Evolutionary conservation across 2,113 vertebrate genomes (phyloP), one percentile per base, ranked within the genome.

Genomic region (Petrocephalus microphthalmus): DNA sequence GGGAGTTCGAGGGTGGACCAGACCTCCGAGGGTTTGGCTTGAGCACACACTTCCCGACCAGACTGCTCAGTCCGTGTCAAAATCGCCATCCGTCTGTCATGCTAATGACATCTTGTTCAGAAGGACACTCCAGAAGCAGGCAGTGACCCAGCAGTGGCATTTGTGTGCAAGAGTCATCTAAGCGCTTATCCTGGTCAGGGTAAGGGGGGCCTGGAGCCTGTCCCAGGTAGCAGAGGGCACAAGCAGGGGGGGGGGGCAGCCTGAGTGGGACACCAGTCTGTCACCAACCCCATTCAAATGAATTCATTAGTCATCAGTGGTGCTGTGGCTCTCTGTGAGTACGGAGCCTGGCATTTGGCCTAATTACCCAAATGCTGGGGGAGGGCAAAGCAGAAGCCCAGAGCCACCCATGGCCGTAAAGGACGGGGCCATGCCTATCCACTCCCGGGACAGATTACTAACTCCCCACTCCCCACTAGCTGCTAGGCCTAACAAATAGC

Each of bases 401-500:
- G 42, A 47, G 86, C 7, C n/a, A 37, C 42, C 60, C 7, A 15
- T 71, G 45, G n/a, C 86, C 11, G 19, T 86, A 19, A 57, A 17
- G 45, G 45, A 87, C 47, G 13, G 20, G n/a, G 42, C 56, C 22
- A 51, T 52, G 37, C 42, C 42, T 29, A 13, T 45, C 13, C 42
- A 5, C 22, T 42, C 42, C 11, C 86, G 19, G 60, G 54, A 67
- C 20, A 25, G 86, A 71, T 42, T 67, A 87, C 60, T 51, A 57
- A 87, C 42, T 6, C 4, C 37, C 29, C 57, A 8, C 45, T 33
- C 13, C 45, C 45, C 86, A n/a, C 19, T 29, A 29, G 22, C 45
- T 51, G 60, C 57, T 33, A 87, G 45, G 4, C 6, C 25, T 85
- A 85, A 25, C 25, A 85, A 91, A 93, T 92, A 91, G 91, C 93